Conservation (phyloP, 2,888 invertebrate genomes). For the Melanchra persicariae region DNA sequence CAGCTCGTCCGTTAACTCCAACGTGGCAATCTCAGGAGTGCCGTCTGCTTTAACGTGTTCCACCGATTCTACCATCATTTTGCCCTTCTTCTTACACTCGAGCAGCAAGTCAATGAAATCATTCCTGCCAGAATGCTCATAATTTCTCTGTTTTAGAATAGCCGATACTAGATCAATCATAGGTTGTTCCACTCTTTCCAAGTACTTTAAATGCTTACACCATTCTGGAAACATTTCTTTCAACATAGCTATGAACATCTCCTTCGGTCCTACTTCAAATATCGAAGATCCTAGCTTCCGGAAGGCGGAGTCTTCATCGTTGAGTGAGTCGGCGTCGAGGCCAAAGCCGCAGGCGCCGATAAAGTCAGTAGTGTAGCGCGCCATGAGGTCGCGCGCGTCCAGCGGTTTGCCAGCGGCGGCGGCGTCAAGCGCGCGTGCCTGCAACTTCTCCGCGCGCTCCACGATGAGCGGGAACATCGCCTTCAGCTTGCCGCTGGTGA, state of each 20-base stretch:
- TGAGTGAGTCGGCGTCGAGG: conserved; percentile 77
- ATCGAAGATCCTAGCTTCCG: conserved; percentile 77
- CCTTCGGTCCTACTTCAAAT: conserved; percentile 65
- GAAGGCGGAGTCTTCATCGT: conserved; percentile 77
- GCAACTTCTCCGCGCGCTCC: conserved; percentile 77
- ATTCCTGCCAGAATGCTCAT: conserved; percentile 75
- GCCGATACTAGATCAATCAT: conserved; percentile 72
- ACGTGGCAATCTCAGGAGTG: conserved; percentile 64
- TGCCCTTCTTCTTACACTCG: conserved; percentile 75
- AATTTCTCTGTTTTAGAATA: conserved; percentile 76
- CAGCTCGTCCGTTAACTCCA: conserved; percentile 75
- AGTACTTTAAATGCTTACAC: conserved; percentile 70
- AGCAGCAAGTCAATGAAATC: conserved; percentile 80
- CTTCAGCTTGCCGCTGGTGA: conserved; percentile 80
- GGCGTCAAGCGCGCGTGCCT: conserved; percentile 67
- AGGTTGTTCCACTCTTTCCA: conserved; percentile 72
- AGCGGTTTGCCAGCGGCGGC: conserved; percentile 66
- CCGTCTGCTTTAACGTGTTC: conserved; percentile 75
- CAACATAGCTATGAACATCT: conserved; percentile 66
- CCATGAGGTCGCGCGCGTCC: conserved; percentile 81
- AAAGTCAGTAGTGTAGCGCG: conserved; percentile 81
- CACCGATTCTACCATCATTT: conserved; percentile 75
- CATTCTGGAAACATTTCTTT: conserved; percentile 75
- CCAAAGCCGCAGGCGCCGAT: conserved; percentile 82
- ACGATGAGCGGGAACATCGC: conserved; percentile 83